Conservation (phyloP, 2,797 vertebrate species). For the Chanos chanos region DNA sequence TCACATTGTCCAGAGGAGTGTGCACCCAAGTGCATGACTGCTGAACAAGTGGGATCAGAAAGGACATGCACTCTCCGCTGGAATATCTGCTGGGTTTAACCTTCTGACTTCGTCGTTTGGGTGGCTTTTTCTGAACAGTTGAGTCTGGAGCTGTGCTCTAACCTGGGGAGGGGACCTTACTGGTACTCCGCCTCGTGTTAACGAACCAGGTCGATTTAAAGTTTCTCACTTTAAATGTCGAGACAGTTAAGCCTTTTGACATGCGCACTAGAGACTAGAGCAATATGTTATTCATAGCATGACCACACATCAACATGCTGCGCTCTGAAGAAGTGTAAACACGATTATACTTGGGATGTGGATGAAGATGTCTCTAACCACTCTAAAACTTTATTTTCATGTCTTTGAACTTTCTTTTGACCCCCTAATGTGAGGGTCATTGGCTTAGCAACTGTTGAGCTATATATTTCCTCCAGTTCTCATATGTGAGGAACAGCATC, state of each 20-base stretch:
- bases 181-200: no score
- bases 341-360: no score
- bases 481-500: constrained; percentile 13
- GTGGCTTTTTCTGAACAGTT: constrained; percentile 23
- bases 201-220: no score
- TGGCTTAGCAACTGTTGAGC: not conserved
- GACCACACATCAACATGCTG: no score
- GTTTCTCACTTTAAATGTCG: no score
- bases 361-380: no score
- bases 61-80: constrained; percentile 17
- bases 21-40: not conserved
- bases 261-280: no score
- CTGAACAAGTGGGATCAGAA: constrained; percentile 33
- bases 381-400: no score
- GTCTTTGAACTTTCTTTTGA: no score
- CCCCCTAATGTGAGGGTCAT: not conserved
- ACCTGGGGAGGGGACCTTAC: constrained; percentile 36
- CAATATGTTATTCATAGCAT: no score
- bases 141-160: constrained; percentile 5
- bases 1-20: constrained; percentile 12
- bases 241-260: no score
- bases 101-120: constrained; percentile 12
- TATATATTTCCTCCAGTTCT: constrained; percentile 20
- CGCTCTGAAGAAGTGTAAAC: no score
- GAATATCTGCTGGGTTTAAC: constrained; percentile 17